Evolutionary conservation across 2,113 vertebrate genomes (phyloP), one percentile per base, ranked within the genome.

Genomic region (Pachyramphus minor): DNA sequence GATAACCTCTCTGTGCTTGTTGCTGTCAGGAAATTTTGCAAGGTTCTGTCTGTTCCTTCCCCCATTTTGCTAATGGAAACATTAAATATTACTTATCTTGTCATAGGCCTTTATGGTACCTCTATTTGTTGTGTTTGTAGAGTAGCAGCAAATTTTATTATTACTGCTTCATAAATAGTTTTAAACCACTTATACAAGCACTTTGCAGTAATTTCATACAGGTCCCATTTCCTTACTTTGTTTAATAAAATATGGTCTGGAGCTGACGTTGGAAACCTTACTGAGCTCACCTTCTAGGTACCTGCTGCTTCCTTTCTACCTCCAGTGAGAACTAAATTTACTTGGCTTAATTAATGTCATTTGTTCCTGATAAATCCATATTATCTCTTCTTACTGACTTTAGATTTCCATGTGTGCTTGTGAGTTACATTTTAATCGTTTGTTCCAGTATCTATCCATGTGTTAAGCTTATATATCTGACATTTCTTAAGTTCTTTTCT

Each of bases 21-120:
- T 93, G 85, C 30, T 88, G 52, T 84, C 73, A 84, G 35, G 52
- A 84, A 81, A 52, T 68, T 84, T 89, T 80, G 35, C 41, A 19
- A 44, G 5, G 19, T 81, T 96, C 68, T 92, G 15, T 75, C 39
- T 93, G 12, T 93, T 95, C 42, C 35, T 85, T 85, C 59, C 33
- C 93, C 58, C 44, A 21, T 90, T 90, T 95, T 80, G 42, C 64
- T 96, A 84, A 92, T 90, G 73, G 86, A 67, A 77, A 16, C 60
- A 87, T 95, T 75, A 95, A 78, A 74, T 60, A 30, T 89, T 89
- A 97, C 17, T 95, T 86, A 95, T 75, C 55, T 81, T 90, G 42
- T 59, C 5, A 2, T 18, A 90, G 59, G 58, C 23, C 18, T 45
- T 90, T 62, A 25, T 25, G 37, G 42, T 44, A 21, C 11, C 47